These are phyloP conservation scores for Stenodema calcarata DNA, from an alignment of 2,888 invertebrate species.

Conservation along the genomic window DNA sequence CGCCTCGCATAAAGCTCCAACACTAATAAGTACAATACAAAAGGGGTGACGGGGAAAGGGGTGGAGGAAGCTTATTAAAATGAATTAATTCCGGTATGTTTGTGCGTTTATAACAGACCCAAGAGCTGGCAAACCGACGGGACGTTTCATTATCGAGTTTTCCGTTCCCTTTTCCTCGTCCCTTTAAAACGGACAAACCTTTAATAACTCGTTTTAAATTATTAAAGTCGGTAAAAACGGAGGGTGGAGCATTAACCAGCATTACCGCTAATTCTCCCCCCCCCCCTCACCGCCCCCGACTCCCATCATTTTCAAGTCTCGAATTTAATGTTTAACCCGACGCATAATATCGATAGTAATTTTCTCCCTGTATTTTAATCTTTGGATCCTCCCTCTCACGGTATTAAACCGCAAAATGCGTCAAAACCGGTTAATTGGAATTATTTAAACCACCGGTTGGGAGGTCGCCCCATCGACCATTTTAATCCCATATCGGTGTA, in stretches of 20 bases:
- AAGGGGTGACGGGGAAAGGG: background rate
- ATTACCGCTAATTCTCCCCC: background rate
- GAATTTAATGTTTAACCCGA: background rate
- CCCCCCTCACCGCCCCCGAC: background rate
- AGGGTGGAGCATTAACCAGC: background rate
- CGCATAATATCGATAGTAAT: background rate
- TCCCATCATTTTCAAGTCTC: background rate
- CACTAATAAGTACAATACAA: constrained; percentile 21
- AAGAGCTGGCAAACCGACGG: background rate
- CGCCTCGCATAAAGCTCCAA: background rate
- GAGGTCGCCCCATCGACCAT: background rate
- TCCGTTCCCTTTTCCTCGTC: background rate
- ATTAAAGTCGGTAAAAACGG: constrained; percentile 9
- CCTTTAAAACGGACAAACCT: background rate
- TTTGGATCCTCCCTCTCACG: background rate
- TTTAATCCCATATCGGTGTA: background rate
- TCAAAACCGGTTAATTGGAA: background rate
- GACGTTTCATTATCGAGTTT: constrained; percentile 29
- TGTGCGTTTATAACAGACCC: constrained; percentile 5
- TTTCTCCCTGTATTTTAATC: background rate
- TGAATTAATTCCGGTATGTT: constrained; percentile 30
- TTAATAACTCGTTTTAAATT: constrained; percentile 15
- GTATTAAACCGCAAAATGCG: background rate
- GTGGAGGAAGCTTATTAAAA: constrained; percentile 12
- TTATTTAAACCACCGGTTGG: background rate